These are phyloP conservation scores for Ormyrus rosae DNA, from an alignment of 2,888 invertebrate species.

Conservation along the genomic window DNA sequence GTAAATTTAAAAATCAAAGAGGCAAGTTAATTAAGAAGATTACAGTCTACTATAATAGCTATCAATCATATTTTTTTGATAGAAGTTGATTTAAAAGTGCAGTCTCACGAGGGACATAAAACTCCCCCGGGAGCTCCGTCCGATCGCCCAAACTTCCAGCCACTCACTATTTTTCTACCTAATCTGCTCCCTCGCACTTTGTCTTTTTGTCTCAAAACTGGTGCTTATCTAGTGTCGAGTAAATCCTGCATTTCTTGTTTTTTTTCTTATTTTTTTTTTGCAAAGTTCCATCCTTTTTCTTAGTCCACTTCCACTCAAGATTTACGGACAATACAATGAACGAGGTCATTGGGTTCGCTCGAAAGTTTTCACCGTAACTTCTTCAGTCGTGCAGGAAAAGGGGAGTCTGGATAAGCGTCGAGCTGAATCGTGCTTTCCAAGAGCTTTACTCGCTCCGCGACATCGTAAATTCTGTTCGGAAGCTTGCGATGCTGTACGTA, in stretches of 20 bases:
- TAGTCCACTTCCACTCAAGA: conserved; percentile 31
- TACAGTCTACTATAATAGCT: not conserved
- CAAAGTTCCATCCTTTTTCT: conserved; percentile 26
- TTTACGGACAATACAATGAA: conserved; percentile 54
- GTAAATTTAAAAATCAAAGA: conserved; percentile 17
- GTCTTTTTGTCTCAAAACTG: conserved; percentile 17
- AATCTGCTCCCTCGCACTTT: not conserved
- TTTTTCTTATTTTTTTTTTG: not conserved
- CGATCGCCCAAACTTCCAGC: conserved; percentile 55
- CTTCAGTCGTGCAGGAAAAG: not conserved
- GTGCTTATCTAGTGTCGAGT: conserved; percentile 46
- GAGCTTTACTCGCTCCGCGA: conserved; percentile 16
- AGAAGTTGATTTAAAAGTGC: conserved; percentile 68
- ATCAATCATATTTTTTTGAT: conserved; percentile 47
- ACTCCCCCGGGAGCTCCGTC: conserved; percentile 53
- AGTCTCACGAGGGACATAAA: conserved; percentile 66
- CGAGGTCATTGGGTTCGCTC: conserved; percentile 56
- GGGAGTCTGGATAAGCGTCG: conserved; percentile 35
- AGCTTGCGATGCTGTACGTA: not conserved
- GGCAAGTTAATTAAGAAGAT: conserved; percentile 9
- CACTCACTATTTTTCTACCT: conserved; percentile 11
- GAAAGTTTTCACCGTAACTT: conserved; percentile 44
- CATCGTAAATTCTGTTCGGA: conserved; percentile 47
- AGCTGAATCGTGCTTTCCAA: conserved; percentile 26
- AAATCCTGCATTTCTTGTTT: conserved; percentile 37